Evolutionary conservation across 2,797 vertebrate genomes (phyloP).

Genomic region (Bucorvus abyssinicus): DNA sequence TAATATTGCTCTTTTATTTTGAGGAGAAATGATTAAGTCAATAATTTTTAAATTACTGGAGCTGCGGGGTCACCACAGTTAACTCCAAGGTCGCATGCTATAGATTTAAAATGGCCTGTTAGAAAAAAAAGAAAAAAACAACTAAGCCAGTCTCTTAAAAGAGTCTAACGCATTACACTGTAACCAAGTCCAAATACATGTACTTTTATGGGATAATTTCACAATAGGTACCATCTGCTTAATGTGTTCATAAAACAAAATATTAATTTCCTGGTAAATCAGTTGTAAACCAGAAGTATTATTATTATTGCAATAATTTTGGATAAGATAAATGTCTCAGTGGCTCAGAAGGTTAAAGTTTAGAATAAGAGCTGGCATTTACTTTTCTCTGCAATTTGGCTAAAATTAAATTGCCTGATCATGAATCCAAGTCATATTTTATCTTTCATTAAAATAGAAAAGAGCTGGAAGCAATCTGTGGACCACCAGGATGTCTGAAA

Average conservation of each 20-base stretch:
- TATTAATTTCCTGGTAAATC: slow-evolving; percentile 65
- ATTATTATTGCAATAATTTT: slow-evolving; percentile 47
- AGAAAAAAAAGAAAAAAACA: neutral
- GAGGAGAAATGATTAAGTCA: neutral
- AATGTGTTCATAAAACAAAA: slow-evolving; percentile 58
- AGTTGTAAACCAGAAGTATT: slow-evolving; percentile 36
- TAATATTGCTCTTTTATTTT: neutral
- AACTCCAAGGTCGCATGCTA: neutral
- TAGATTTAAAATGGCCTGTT: neutral
- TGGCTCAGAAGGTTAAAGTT: slow-evolving; percentile 46
- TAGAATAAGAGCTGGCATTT: slow-evolving; percentile 34
- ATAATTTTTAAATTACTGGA: neutral
- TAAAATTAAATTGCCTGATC: slow-evolving; percentile 32
- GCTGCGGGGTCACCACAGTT: neutral
- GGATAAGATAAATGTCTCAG: slow-evolving; percentile 20
- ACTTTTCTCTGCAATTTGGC: slow-evolving; percentile 16
- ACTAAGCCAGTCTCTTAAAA: neutral
- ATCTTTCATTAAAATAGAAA: slow-evolving; percentile 57
- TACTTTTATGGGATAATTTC: slow-evolving; percentile 40
- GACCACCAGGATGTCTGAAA: slow-evolving; percentile 54
- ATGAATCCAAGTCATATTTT: slow-evolving; percentile 43
- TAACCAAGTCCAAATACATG: neutral
- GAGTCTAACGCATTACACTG: neutral
- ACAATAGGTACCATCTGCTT: slow-evolving; percentile 55
- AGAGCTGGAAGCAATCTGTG: slow-evolving; percentile 56